Evolutionary conservation across 2,113 vertebrate genomes (phyloP), one percentile per base, ranked within the genome.

Genomic region (Seriola quinqueradiata): DNA sequence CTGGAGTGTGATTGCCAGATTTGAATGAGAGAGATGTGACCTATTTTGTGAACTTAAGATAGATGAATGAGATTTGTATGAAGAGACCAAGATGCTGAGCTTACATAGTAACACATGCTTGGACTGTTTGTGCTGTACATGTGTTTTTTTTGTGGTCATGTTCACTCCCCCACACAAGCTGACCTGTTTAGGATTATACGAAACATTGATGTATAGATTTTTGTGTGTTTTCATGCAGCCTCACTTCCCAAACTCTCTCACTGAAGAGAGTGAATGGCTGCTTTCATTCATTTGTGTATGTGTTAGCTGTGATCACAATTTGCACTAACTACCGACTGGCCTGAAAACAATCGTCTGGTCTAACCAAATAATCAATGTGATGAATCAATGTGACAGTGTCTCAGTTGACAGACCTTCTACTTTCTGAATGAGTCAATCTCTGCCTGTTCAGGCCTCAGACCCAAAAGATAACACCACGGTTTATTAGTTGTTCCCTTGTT

Each of bases 301-400:
- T 64, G 46, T 66, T 72, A 21, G 58, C 6, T 58, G 75, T 83
- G 76, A 69, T 66, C 67, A 77, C 40, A 78, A 54, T 86, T 77
- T 75, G 32, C 85, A 65, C 73, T 32, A n/a, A 32, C 44, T 85
- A 88, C 90, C 82, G 91, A 91, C 88, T 68, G 86, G 72, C 82
- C 91, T 79, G 87, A 87, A 81, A 90, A 87, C 81, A 79, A 60
- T 89, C 55, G 71, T 80, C 77, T 80, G 75, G 68, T 85, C 36
- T 68, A 82, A 80, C 48, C 81, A 63, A 50, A 83, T 80, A 84
- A 86, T 92, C 89, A n/a, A 87, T 89, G 77, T 74, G 82, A 87
- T 79, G 81, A 76, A 90, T 42, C 40, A 42, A 42, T 42, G 81
- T 50, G 85, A 87, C 81, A 64, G 60, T 21, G 78, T 81, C 76